Evolutionary conservation across 1,140 invertebrate genomes (phyloP).

Genomic region (Mizuhopecten yessoensis): DNA sequence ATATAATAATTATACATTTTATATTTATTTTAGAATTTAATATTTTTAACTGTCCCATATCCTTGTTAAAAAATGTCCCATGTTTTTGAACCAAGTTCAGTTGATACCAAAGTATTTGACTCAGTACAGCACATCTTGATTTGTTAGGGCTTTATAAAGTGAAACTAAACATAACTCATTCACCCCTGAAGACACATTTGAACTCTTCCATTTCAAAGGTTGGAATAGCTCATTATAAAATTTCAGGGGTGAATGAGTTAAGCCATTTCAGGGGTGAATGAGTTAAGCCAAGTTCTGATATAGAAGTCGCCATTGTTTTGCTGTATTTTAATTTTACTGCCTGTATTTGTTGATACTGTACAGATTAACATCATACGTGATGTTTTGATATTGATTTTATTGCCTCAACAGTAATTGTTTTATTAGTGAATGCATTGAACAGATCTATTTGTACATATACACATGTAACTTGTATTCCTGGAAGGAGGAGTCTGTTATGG

Average conservation of each 20-base stretch:
- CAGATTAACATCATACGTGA: neutral
- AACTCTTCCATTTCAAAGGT: no score
- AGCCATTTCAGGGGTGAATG: no score
- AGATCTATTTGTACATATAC: neutral
- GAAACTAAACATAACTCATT: no score
- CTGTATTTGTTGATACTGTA: neutral
- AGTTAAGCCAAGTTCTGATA: neutral
- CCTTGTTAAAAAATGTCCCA: no score
- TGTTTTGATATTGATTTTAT: neutral
- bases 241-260: no score
- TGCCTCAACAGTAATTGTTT: neutral
- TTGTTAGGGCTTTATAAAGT: neutral
- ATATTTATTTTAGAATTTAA: neutral
- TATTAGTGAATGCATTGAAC: constrained; percentile 4
- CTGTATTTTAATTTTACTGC: neutral
- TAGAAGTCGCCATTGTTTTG: neutral
- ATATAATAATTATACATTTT: no score
- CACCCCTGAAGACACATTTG: no score
- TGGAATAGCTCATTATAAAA: no score
- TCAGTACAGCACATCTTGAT: neutral
- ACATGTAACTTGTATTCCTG: no score
- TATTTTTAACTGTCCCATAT: neutral
- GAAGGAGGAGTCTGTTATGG: neutral
- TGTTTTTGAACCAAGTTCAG: constrained; percentile 19
- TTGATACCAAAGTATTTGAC: neutral